These are phyloP conservation scores for Hypselothyrea guttata DNA, from an alignment of 2,888 invertebrate genomes.

Conservation along the genomic window DNA sequence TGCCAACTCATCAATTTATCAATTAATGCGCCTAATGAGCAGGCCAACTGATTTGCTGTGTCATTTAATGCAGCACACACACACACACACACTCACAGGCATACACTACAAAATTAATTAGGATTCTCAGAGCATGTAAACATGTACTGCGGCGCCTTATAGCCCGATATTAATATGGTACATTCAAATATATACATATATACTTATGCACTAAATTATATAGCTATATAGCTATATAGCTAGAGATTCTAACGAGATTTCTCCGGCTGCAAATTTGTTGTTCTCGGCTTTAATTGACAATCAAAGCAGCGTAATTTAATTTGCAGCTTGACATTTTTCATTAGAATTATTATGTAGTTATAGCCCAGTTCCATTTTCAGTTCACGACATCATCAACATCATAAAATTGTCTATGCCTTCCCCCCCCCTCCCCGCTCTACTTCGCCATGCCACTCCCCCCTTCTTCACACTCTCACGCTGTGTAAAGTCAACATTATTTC, in stretches of 20 bases:
- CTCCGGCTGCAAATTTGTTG: conserved; percentile 57
- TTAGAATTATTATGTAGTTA: conserved; percentile 72
- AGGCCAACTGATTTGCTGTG: conserved; percentile 69
- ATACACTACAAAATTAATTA: conserved; percentile 65
- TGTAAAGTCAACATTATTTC: conserved; percentile 49
- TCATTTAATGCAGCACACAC: conserved; percentile 61
- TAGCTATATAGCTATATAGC: conserved; percentile 3
- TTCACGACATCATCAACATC: conserved; percentile 6
- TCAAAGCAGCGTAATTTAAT: conserved; percentile 72
- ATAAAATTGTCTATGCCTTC: background rate
- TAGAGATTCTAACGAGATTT: conserved; percentile 38
- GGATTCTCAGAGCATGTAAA: conserved; percentile 66
- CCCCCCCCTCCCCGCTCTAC: too few relatives aligned
- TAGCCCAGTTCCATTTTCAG: conserved; percentile 48
- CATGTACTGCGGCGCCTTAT: conserved; percentile 45
- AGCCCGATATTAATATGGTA: conserved; percentile 28
- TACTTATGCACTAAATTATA: conserved; percentile 20
- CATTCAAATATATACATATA: conserved; percentile 18
- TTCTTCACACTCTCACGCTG: conserved; percentile 1
- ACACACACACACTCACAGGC: background rate
- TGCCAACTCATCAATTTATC: conserved; percentile 74
- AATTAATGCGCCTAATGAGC: conserved; percentile 72
- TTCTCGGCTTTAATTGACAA: conserved; percentile 67
- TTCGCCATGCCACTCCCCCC: background rate
- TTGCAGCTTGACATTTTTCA: conserved; percentile 74